A percentile compares a stretch with the other conserved stretches of the same genome.
Evolutionary conservation across 2,888 invertebrate genomes (phyloP).

Genomic region (Melanostoma scalare): DNA sequence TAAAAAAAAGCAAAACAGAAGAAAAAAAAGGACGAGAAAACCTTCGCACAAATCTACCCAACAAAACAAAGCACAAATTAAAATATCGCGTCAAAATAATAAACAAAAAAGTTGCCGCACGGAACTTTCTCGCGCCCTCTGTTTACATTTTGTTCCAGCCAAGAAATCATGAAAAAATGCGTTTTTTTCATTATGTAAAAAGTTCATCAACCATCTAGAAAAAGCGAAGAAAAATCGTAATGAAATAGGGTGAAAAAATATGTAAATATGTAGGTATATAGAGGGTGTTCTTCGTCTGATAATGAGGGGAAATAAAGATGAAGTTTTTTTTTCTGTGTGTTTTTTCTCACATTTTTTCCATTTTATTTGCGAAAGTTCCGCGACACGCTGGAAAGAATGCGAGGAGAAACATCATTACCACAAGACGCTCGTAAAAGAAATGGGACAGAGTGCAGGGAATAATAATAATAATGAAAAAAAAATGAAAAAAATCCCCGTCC

Average conservation of each 20-base stretch:
- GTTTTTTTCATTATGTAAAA: constrained; percentile 70
- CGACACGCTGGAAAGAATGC: constrained; percentile 66
- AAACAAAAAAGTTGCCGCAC: constrained; percentile 37
- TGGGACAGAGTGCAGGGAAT: constrained; percentile 67
- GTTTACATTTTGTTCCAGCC: constrained; percentile 64
- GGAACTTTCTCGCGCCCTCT: constrained; percentile 62
- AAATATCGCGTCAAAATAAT: constrained; percentile 72
- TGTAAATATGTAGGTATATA: constrained; percentile 56
- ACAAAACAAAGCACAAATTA: constrained; percentile 71
- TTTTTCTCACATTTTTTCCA: constrained; percentile 29
- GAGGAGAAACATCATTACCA: constrained; percentile 72
- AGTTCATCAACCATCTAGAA: constrained; percentile 72
- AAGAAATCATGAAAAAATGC: constrained; percentile 64
- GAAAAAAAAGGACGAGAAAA: neutral
- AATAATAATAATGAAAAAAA: constrained; percentile 48
- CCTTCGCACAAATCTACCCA: constrained; percentile 42
- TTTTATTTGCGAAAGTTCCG: constrained; percentile 59
- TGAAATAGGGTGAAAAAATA: constrained; percentile 71
- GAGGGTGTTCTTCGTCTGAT: constrained; percentile 64
- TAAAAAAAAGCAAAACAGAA: neutral
- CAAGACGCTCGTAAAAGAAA: constrained; percentile 70
- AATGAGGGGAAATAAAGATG: constrained; percentile 72
- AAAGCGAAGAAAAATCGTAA: constrained; percentile 47
- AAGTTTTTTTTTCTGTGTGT: constrained; percentile 44
- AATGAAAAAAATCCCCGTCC: constrained; percentile 50